Conservation (phyloP, 2,888 invertebrate genomes). For the Agapostemon virescens region DNA sequence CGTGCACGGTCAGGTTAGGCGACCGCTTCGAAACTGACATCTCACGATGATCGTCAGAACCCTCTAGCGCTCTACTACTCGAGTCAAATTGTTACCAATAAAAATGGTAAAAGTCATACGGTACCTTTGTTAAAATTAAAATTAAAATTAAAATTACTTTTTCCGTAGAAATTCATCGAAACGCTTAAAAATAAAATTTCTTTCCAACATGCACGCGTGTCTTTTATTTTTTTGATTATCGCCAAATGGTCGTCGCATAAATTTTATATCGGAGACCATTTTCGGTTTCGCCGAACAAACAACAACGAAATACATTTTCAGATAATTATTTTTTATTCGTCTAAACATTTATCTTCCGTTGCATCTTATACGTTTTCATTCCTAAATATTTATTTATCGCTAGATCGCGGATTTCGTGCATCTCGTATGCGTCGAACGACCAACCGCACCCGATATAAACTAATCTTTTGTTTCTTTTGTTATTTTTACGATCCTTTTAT, state of each 20-base stretch:
- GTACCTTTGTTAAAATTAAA: too few species aligned
- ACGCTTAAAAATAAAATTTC: too few species aligned
- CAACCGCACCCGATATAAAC: too few species aligned
- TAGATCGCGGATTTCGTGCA: neutral
- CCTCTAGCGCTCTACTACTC: too few species aligned
- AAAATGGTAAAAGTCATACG: neutral
- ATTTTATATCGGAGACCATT: neutral
- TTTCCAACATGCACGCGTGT: neutral
- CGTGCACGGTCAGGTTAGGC: slow-evolving; percentile 26
- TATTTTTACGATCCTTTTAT: neutral
- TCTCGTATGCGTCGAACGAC: too few species aligned
- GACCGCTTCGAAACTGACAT: slow-evolving; percentile 13
- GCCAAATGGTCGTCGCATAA: too few species aligned
- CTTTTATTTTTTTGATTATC: too few species aligned
- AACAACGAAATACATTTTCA: neutral
- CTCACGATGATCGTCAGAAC: slow-evolving; percentile 13
- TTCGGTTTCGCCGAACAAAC: neutral
- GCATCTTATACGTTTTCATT: neutral
- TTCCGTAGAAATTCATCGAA: too few species aligned
- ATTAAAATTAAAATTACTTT: too few species aligned
- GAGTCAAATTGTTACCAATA: neutral
- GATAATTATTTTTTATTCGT: neutral
- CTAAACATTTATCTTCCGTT: neutral
- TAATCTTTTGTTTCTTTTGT: too few species aligned
- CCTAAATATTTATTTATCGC: neutral